phyloP scores from a whole-genome alignment of 2,113 vertebrate species.

The Porphyrio hochstetteri region DNA sequence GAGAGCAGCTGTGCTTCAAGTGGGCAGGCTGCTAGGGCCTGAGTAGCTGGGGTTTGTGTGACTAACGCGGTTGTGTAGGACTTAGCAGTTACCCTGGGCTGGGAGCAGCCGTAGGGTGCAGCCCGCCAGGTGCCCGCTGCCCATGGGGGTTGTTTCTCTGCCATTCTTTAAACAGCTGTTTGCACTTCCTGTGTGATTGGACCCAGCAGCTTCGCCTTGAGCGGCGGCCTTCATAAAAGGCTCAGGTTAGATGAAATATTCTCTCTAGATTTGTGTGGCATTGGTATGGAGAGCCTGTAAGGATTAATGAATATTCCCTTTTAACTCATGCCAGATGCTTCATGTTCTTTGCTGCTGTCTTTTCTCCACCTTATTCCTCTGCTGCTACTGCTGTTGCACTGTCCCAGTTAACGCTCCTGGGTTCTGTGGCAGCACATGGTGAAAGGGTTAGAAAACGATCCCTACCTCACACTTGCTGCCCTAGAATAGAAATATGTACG shows the following conservation, averaged over 20 bases:
- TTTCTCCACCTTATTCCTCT: neutral
- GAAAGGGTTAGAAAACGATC: neutral
- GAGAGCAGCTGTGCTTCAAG: slow-evolving; percentile 35
- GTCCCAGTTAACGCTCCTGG: neutral
- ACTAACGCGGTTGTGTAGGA: neutral
- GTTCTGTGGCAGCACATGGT: neutral
- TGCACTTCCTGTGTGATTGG: neutral
- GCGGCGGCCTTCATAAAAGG: neutral
- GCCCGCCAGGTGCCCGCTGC: neutral
- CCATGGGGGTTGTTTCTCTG: neutral
- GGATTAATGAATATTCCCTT: neutral
- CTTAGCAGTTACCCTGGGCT: neutral
- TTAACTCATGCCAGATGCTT: neutral
- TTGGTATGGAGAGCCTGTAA: neutral
- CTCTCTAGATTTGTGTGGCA: neutral
- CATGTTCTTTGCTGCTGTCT: neutral
- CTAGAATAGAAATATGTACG: neutral
- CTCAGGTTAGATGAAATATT: neutral
- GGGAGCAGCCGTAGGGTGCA: neutral
- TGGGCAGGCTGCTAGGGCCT: neutral
- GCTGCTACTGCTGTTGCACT: neutral
- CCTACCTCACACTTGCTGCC: neutral
- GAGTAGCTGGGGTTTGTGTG: neutral
- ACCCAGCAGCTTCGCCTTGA: neutral
- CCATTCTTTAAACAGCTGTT: neutral